Conservation (phyloP, 2,888 invertebrate species). For the Penaeus monodon region DNA sequence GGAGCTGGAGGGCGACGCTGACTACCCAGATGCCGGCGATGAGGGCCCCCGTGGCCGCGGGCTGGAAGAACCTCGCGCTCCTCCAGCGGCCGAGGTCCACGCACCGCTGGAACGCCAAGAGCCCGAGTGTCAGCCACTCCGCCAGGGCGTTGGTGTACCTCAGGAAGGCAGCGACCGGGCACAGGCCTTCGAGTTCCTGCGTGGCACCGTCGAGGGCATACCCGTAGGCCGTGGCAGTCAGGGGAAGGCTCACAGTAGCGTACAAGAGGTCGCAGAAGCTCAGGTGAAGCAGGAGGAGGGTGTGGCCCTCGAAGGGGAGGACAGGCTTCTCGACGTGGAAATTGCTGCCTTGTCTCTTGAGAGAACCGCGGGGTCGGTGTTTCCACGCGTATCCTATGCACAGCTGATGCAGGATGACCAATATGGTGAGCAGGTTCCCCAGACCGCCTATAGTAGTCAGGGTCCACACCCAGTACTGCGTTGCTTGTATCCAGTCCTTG, state of each 20-base stretch:
- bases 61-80: neutral
- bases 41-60: neutral
- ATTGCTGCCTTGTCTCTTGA: neutral
- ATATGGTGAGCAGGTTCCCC: neutral
- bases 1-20: conserved; percentile 4
- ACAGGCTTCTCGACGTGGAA: neutral
- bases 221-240: neutral
- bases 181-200: neutral
- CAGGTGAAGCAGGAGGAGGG: neutral
- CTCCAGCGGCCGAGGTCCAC: conserved; percentile 3
- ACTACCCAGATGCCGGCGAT: neutral
- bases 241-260: neutral
- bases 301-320: neutral
- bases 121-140: neutral
- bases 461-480: neutral
- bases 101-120: conserved; percentile 1
- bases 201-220: no score
- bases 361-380: no score
- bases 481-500: no score
- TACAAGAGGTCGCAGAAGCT: conserved; percentile 9
- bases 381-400: neutral
- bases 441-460: neutral
- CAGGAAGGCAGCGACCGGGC: neutral
- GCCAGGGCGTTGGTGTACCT: conserved; percentile 3
- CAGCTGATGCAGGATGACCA: neutral